Conservation (phyloP, 1,140 invertebrate species). For the Panagrolaimus sp. region DNA sequence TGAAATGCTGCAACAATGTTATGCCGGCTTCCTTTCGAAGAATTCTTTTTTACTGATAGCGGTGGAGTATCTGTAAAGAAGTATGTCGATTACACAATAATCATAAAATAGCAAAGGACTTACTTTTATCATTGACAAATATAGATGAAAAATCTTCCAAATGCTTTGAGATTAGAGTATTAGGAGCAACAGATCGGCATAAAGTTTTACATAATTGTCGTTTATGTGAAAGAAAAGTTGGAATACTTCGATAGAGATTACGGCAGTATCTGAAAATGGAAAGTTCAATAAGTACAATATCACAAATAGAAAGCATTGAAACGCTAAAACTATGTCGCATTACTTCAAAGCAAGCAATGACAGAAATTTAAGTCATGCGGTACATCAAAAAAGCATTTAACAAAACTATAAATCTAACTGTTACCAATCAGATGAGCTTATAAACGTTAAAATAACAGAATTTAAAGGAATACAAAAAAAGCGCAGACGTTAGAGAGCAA, state of each 20-base stretch:
- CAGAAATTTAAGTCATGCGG: no score
- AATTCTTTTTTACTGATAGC: background rate
- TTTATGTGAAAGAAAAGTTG: constrained; percentile 24
- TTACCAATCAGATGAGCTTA: no score
- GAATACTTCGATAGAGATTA: constrained; percentile 21
- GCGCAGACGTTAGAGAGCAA: no score
- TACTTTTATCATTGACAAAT: constrained; percentile 13
- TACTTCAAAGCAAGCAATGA: no score
- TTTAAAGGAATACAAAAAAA: no score
- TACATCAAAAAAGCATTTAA: no score
- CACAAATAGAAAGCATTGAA: no score
- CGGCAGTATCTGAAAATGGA: constrained; percentile 25
- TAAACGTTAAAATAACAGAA: no score
- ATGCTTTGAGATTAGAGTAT: background rate
- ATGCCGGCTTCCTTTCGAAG: background rate
- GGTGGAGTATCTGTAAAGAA: background rate
- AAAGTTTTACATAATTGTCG: constrained; percentile 15
- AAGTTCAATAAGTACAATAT: background rate
- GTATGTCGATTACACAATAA: background rate
- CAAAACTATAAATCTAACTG: no score
- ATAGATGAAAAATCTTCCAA: background rate
- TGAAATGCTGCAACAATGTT: constrained; percentile 9
- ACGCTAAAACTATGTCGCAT: no score
- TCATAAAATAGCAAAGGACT: background rate
- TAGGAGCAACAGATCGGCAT: background rate